These are phyloP conservation scores for Mionectes olivaceus DNA, from an alignment of 2,797 vertebrate genomes.

Conservation along the genomic window DNA sequence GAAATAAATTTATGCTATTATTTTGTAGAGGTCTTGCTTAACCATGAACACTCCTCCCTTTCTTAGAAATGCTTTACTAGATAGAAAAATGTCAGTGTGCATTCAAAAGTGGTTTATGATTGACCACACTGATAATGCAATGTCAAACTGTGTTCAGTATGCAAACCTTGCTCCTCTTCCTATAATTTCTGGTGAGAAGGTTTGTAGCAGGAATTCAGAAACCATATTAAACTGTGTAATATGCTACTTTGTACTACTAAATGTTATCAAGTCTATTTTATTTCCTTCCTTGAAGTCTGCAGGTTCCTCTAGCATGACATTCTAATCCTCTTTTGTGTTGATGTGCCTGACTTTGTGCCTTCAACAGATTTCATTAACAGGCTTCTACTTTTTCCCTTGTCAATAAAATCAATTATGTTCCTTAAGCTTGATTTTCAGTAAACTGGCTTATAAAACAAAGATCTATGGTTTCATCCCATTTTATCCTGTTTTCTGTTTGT, in stretches of 20 bases:
- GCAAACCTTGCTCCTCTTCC: neutral
- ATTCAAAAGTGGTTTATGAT: neutral
- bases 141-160: neutral
- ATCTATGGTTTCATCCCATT: neutral
- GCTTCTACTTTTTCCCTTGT: neutral
- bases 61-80: neutral
- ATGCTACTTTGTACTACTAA: neutral
- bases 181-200: neutral
- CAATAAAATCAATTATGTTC: neutral
- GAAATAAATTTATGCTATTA: neutral
- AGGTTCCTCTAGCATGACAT: neutral
- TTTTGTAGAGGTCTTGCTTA: neutral
- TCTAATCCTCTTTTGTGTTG: neutral
- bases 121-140: neutral
- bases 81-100: neutral
- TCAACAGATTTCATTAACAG: neutral
- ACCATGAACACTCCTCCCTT: neutral
- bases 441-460: neutral
- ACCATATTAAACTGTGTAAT: neutral
- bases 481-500: neutral
- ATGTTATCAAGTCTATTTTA: neutral
- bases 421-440: neutral
- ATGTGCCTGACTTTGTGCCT: neutral
- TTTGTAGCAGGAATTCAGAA: neutral
- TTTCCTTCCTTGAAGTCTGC: neutral